Percentiles rank a stretch among this genome's conserved stretches.
Evolutionary conservation across 1,140 invertebrate species (phyloP).

Genomic region (Tetraneura akinire): DNA sequence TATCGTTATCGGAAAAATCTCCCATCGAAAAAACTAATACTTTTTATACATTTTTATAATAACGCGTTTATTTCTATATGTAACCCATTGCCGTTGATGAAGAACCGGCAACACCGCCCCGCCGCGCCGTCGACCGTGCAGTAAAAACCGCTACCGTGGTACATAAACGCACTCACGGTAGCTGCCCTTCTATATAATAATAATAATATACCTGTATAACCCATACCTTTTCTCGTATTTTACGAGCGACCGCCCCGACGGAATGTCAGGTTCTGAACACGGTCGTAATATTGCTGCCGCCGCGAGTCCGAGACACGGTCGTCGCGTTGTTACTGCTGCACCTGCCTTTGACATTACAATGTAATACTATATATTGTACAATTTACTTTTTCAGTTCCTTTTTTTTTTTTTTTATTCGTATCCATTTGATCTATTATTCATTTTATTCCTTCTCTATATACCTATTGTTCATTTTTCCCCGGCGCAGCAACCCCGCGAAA

Average conservation of each 20-base stretch:
- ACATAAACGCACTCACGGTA: background rate
- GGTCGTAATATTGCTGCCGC: background rate
- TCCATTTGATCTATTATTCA: background rate
- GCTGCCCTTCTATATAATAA: background rate
- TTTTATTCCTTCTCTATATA: background rate
- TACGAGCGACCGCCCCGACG: constrained; percentile 13
- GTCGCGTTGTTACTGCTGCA: background rate
- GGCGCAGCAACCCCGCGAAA: too few species aligned
- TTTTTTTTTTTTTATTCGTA: background rate
- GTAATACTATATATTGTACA: too few species aligned
- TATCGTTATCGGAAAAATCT: too few species aligned
- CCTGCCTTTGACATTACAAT: constrained; percentile 13
- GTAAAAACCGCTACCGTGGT: background rate
- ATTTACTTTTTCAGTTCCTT: background rate
- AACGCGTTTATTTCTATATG: too few species aligned
- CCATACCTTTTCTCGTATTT: too few species aligned
- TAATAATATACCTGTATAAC: background rate
- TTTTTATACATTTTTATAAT: too few species aligned
- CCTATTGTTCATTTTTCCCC: too few species aligned
- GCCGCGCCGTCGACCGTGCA: background rate
- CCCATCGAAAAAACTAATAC: too few species aligned
- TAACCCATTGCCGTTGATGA: too few species aligned
- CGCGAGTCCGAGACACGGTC: background rate
- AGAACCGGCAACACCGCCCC: background rate
- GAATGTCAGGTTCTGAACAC: background rate